phyloP scores from a whole-genome alignment of 2,113 vertebrate species.

The Calonectris borealis region DNA sequence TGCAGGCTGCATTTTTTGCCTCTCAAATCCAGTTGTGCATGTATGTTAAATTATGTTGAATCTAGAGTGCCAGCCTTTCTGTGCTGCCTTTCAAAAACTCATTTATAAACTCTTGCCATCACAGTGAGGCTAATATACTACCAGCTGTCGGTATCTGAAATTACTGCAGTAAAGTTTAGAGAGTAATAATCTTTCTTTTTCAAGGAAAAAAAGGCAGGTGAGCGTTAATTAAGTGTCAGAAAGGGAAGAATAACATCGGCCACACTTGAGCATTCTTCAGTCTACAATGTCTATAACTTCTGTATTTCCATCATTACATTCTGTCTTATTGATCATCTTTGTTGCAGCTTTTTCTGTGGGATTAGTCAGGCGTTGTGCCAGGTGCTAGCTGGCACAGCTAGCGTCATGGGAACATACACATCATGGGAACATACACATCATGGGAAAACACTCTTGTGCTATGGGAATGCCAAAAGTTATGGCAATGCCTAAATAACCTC shows the following conservation, averaged over 20 bases:
- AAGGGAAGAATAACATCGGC: not conserved
- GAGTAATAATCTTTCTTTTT: not conserved
- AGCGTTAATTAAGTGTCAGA: not conserved
- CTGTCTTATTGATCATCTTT: not conserved
- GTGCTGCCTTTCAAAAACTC: not conserved
- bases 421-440: not conserved
- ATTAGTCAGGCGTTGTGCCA: not conserved
- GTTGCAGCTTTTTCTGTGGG: not conserved
- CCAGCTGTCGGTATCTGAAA: not conserved
- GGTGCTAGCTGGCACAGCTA: not conserved
- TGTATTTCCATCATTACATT: not conserved
- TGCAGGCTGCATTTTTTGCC: not conserved
- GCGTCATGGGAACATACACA: not conserved
- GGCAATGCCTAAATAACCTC: not conserved
- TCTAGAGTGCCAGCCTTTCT: not conserved
- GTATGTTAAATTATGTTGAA: not conserved
- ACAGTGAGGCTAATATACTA: accelerated
- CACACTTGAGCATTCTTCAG: not conserved
- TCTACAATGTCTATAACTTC: not conserved
- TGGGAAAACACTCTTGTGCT: not conserved
- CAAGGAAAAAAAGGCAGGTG: not conserved
- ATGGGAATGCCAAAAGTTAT: not conserved
- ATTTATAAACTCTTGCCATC: not conserved
- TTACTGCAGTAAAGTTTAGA: not conserved
- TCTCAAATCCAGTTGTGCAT: not conserved